Percentiles rank a stretch among this genome's conserved stretches.
Evolutionary conservation across 2,888 invertebrate species (phyloP).

Genomic region (Callinectes sapidus): DNA sequence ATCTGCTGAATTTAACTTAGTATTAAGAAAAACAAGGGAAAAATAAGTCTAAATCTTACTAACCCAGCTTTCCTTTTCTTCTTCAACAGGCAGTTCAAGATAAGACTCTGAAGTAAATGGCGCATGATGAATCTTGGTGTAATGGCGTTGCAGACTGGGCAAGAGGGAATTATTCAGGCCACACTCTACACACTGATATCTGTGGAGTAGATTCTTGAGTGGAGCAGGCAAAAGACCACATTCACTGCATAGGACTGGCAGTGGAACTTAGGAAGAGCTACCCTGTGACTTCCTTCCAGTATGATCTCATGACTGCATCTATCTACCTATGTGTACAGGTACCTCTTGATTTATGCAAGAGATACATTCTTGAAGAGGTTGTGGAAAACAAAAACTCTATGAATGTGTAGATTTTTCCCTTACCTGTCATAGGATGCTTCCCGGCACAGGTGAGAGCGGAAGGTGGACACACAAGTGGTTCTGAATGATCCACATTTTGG

Average conservation of each 20-base stretch:
- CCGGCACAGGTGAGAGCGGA: conserved; percentile 82
- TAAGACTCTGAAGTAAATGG: conserved; percentile 64
- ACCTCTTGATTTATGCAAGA: too few species aligned
- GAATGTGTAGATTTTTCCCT: background rate
- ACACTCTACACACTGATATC: conserved; percentile 70
- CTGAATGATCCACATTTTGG: conserved; percentile 81
- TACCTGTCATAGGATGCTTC: conserved; percentile 83
- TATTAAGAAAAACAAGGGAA: background rate
- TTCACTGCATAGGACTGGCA: background rate
- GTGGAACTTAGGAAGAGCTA: background rate
- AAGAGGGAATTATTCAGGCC: conserved; percentile 65
- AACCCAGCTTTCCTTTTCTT: conserved; percentile 70
- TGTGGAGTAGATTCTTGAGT: conserved; percentile 12
- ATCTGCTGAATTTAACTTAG: too few species aligned
- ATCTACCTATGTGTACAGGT: too few species aligned
- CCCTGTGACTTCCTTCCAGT: background rate
- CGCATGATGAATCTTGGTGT: conserved; percentile 66
- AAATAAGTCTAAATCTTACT: conserved; percentile 10
- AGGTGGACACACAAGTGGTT: conserved; percentile 80
- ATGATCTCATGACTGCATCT: background rate
- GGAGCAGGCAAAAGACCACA: background rate
- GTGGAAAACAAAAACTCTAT: too few species aligned
- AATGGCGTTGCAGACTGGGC: conserved; percentile 67
- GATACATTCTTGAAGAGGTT: too few species aligned
- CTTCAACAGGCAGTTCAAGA: conserved; percentile 66